Percentiles rank a stretch among this genome's conserved stretches.
These are phyloP conservation scores for Xenotilapia longispinis DNA, from an alignment of 2,113 vertebrate genomes.

Conservation along the genomic window DNA sequence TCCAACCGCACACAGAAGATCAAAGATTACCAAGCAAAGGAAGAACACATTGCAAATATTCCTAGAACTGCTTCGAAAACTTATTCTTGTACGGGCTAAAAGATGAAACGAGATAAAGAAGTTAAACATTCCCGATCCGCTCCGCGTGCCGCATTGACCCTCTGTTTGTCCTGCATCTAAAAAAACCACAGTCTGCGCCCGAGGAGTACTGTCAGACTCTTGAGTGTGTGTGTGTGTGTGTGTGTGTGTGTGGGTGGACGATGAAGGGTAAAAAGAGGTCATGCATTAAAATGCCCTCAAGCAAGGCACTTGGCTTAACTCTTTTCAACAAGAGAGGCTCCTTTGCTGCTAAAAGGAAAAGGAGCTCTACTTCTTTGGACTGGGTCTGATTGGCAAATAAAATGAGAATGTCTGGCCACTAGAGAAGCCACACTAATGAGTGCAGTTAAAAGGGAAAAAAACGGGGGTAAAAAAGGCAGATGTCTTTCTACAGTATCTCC, in stretches of 20 bases:
- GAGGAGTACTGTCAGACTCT: constrained; percentile 30
- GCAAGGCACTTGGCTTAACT: constrained; percentile 56
- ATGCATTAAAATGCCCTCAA: constrained; percentile 59
- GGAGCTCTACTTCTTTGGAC: neutral
- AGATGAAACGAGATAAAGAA: constrained; percentile 28
- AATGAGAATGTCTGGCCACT: constrained; percentile 18
- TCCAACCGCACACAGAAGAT: neutral
- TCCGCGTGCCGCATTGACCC: neutral
- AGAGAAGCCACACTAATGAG: constrained; percentile 8
- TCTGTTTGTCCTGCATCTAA: constrained; percentile 45
- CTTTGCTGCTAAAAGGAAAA: constrained; percentile 6
- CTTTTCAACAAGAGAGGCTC: constrained; percentile 23
- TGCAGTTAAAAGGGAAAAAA: neutral
- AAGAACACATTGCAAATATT: neutral
- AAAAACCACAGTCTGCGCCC: constrained; percentile 25
- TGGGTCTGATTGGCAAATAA: constrained; percentile 33
- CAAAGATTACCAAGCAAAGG: neutral
- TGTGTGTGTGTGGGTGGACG: constrained; percentile 6
- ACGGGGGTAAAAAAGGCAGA: neutral
- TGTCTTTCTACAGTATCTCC: neutral
- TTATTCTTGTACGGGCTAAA: neutral
- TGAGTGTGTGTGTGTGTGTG: constrained; percentile 13
- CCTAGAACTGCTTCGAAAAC: neutral
- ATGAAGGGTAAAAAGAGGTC: constrained; percentile 61
- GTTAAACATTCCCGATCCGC: constrained; percentile 12